Conservation (phyloP, 2,888 invertebrate species). For the Phymatocera aterrima region DNA sequence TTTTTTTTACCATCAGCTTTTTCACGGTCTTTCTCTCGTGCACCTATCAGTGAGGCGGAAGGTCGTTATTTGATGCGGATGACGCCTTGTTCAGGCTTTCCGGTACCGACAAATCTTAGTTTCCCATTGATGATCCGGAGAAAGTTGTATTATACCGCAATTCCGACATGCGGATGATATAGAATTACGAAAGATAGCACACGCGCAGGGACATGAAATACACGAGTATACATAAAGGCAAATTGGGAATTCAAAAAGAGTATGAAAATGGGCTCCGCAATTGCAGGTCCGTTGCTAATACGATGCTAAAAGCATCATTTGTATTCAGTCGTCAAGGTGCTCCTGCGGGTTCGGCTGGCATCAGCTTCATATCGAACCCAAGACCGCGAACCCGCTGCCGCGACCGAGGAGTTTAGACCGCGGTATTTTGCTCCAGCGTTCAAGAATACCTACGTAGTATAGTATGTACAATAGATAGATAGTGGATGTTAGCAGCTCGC, state of each 20-base stretch:
- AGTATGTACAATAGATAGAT: neutral
- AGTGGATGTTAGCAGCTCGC: neutral
- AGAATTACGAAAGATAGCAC: too few species aligned
- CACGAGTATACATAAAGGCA: neutral
- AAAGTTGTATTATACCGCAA: too few species aligned
- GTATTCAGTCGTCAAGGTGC: slow-evolving; percentile 33
- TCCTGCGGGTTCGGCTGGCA: slow-evolving; percentile 17
- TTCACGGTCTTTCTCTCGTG: neutral
- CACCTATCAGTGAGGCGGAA: neutral
- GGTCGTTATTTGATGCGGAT: neutral
- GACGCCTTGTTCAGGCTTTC: neutral
- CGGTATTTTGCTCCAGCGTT: neutral
- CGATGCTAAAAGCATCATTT: slow-evolving; percentile 35
- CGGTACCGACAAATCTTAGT: neutral
- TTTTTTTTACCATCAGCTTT: too few species aligned
- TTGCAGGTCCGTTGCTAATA: slow-evolving; percentile 22
- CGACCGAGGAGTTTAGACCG: neutral
- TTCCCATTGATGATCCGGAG: neutral
- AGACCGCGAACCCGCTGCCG: neutral
- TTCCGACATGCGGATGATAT: too few species aligned
- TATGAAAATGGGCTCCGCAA: neutral
- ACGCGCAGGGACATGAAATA: too few species aligned
- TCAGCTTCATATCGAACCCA: neutral
- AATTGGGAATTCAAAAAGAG: neutral
- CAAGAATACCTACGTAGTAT: too few species aligned